Evolutionary conservation across 2,888 invertebrate species (phyloP), one percentile per base, ranked within the genome.

Genomic region (Eurytoma californica): DNA sequence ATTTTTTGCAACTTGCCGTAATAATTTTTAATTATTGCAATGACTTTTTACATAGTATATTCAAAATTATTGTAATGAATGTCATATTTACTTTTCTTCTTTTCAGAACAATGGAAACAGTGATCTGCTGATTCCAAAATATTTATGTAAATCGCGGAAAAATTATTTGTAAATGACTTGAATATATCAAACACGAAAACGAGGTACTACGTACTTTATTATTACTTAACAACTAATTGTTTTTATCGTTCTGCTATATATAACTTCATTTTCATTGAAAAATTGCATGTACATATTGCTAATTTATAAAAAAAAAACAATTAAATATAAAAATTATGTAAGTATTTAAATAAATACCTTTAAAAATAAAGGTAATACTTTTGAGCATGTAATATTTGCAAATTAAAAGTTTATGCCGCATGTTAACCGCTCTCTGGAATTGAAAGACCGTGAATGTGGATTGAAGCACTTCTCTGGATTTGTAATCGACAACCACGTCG

Each of bases 1-100:
- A 70, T 57, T 77, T 77, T 77, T 57, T 70, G 49, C 77, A 70
- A 70, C 65, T 77, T 70, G 70, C 30, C 57, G 49, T 70, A 77
- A 70, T 77, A 77, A 70, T 70, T 77, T 77, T 70, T 70, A 77
- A 67, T 77, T 77, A 72, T 72, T 61, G 67, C 60, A 72, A 77
- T 51, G 61, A 18, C 66, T 72, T 72, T 77, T 72, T 67, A 72
- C 77, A 77, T 60, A 39, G 39, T 39, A 7, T 39, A 39, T 39
- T 39, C 3, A 39, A 39, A 39, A 39, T 39, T 39, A 39, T 39
- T 39, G 7, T 39, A 39, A 39, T 39, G 39, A 39, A 39, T 4
- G 39, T 39, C 7, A 1, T 16, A 3, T 53, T 53, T 53, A n/a
- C 14, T 53, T 53, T 53, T 53, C 53, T 53, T 3, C 53, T 9